Percentiles rank a stretch among this genome's conserved stretches.
Conservation (phyloP, 2,888 invertebrate genomes). For the Oxytorus armatus region DNA sequence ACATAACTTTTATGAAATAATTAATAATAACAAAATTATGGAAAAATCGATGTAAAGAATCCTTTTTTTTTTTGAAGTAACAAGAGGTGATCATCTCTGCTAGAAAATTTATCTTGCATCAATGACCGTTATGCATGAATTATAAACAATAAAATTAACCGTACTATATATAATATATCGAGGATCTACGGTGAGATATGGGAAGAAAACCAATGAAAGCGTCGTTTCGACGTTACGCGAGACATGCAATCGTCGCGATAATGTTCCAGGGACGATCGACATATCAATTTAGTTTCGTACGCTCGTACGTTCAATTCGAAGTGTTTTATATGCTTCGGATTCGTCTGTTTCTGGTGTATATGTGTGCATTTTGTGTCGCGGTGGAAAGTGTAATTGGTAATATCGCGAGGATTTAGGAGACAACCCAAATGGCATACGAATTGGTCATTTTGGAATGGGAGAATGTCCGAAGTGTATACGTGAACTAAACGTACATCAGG, state of each 20-base stretch:
- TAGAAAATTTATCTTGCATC: too few relatives aligned
- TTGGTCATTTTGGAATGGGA: constrained; percentile 41
- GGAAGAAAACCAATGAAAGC: constrained; percentile 30
- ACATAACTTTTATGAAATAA: too few relatives aligned
- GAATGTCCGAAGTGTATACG: constrained; percentile 25
- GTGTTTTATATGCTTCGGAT: constrained; percentile 28
- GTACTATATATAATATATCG: constrained; percentile 6
- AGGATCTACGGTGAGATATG: not conserved
- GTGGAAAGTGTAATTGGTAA: constrained; percentile 59
- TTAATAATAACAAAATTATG: too few relatives aligned
- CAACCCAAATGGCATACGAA: constrained; percentile 64
- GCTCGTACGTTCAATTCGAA: not conserved
- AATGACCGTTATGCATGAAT: constrained; percentile 28
- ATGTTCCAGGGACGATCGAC: constrained; percentile 48
- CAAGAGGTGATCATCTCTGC: too few relatives aligned
- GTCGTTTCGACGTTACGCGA: constrained; percentile 24
- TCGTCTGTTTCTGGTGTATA: not conserved
- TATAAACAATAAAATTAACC: too few relatives aligned
- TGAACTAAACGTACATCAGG: constrained; percentile 16
- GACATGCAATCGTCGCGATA: constrained; percentile 54
- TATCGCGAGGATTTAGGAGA: constrained; percentile 65
- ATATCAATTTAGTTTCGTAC: constrained; percentile 34
- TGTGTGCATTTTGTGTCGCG: constrained; percentile 14
- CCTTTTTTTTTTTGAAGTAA: too few relatives aligned
- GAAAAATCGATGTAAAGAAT: too few relatives aligned